These are phyloP conservation scores for Archegozetes longisetosus DNA, from an alignment of 1,140 invertebrate genomes.

Conservation along the genomic window DNA sequence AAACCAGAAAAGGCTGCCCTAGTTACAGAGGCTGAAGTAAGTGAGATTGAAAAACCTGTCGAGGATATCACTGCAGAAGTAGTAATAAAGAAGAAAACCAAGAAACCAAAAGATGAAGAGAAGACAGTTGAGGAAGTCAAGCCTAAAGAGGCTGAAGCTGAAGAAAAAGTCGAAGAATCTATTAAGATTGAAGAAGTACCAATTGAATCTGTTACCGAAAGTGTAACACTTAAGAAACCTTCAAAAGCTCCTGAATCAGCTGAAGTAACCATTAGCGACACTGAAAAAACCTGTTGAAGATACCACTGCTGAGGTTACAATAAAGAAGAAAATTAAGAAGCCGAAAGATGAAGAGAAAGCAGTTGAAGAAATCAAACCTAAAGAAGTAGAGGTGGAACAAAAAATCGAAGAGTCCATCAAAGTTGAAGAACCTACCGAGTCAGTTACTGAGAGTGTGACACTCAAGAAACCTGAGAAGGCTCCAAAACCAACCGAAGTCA, in stretches of 20 bases:
- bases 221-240: background rate
- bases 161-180: constrained; percentile 35
- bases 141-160: too few species aligned
- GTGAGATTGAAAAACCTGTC: too few species aligned
- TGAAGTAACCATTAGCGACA: too few species aligned
- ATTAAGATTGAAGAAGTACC: constrained; percentile 33
- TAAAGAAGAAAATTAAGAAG: constrained; percentile 2
- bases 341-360: constrained; percentile 17
- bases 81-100: too few species aligned
- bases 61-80: too few species aligned
- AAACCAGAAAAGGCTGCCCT: too few species aligned
- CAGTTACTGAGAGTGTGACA: background rate
- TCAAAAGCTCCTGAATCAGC: background rate
- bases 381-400: constrained; percentile 19
- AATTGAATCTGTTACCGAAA: constrained; percentile 21
- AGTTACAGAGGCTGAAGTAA: too few species aligned
- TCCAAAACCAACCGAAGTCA: constrained; percentile 34
- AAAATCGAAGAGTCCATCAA: constrained; percentile 1
- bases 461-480: constrained; percentile 18
- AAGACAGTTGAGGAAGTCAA: too few species aligned
- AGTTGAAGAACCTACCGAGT: background rate
- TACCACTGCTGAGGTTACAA: constrained; percentile 23
- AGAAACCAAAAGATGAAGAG: too few species aligned
- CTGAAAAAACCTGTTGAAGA: constrained; percentile 23
- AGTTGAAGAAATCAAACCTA: background rate